Evolutionary conservation across 2,797 vertebrate genomes (phyloP).

Genomic region (Anguilla megastoma): DNA sequence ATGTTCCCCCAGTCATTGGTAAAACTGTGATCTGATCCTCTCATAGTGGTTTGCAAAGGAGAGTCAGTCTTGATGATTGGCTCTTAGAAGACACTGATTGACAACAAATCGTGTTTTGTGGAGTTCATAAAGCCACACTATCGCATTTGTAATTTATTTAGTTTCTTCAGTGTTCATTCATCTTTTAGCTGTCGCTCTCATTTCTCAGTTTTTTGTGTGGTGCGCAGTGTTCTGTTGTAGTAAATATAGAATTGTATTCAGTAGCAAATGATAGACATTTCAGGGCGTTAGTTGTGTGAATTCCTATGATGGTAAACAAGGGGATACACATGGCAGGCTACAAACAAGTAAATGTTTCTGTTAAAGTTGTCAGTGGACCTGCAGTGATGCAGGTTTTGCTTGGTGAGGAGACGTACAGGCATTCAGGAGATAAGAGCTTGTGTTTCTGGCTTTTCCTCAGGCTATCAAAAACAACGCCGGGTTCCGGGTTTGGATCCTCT

Average conservation of each 20-base stretch:
- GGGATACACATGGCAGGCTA: background rate
- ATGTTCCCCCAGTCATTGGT: too few relatives aligned
- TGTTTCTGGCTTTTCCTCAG: conserved; percentile 60
- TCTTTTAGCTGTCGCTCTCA: background rate
- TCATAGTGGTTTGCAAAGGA: too few relatives aligned
- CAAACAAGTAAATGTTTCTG: background rate
- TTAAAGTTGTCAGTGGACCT: background rate
- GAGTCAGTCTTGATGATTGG: too few relatives aligned
- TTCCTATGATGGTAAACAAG: background rate
- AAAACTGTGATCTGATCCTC: too few relatives aligned
- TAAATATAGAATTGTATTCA: background rate
- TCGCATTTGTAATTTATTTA: background rate
- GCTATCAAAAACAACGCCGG: conserved; percentile 99
- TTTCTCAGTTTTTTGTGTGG: background rate
- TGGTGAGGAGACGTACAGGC: background rate
- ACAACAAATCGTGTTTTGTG: too few relatives aligned
- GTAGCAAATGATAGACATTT: background rate
- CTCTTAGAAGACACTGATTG: too few relatives aligned
- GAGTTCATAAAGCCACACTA: too few relatives aligned
- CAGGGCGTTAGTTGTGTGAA: background rate
- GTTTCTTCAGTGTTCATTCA: background rate
- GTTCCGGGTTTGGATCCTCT: conserved; percentile 97
- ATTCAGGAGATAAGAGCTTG: background rate
- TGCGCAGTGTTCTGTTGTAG: background rate
- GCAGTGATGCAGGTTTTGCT: background rate